phyloP scores from a whole-genome alignment of 2,888 invertebrate species.

The Cacoxenus indagator region DNA sequence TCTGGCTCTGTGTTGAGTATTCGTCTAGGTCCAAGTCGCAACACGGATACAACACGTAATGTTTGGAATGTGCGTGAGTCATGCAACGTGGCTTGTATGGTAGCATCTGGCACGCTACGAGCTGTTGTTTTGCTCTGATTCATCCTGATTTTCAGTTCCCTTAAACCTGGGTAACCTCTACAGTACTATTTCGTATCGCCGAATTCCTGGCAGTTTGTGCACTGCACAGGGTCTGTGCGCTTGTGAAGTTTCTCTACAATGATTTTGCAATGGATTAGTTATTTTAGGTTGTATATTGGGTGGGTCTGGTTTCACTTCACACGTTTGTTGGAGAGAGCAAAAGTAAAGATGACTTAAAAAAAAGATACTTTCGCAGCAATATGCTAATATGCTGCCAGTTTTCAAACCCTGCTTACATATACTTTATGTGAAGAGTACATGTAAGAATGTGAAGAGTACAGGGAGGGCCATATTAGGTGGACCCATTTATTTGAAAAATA shows the following conservation, averaged over 20 bases:
- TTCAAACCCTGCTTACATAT: too few relatives aligned
- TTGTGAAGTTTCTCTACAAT: not conserved
- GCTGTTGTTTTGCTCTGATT: not conserved
- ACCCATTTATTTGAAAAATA: too few relatives aligned
- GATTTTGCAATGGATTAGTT: not conserved
- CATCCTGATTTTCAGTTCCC: not conserved
- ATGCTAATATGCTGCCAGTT: too few relatives aligned
- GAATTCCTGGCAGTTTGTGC: too few relatives aligned
- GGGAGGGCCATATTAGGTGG: too few relatives aligned
- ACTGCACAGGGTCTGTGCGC: not conserved
- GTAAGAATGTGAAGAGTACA: too few relatives aligned
- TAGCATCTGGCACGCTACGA: not conserved
- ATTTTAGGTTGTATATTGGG: too few relatives aligned
- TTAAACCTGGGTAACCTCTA: not conserved
- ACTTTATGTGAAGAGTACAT: too few relatives aligned
- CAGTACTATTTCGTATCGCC: not conserved
- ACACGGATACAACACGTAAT: not conserved
- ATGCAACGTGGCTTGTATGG: not conserved
- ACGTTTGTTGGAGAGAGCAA: not conserved
- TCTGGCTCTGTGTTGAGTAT: not conserved
- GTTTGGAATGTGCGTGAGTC: not conserved
- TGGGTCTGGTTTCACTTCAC: not conserved
- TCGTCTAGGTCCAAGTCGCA: not conserved
- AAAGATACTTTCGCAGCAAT: too few relatives aligned
- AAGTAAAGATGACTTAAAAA: too few relatives aligned